Percentiles rank a stretch among this genome's conserved stretches.
Evolutionary conservation across 2,888 invertebrate species (phyloP).

Genomic region (Drosophila histrio): DNA sequence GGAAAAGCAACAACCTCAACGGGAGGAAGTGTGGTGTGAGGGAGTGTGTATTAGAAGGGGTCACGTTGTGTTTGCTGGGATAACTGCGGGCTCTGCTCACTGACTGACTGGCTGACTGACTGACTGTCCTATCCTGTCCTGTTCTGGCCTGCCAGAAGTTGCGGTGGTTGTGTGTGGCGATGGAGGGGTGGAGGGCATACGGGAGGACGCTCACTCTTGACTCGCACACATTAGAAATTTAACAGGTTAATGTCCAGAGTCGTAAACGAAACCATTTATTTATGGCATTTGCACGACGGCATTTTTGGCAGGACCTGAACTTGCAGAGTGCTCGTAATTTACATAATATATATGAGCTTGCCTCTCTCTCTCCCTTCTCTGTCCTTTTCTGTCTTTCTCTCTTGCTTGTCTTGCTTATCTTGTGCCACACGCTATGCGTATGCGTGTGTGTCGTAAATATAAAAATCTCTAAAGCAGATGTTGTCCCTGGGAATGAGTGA

Average conservation of each 20-base stretch:
- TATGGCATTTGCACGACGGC: constrained; percentile 66
- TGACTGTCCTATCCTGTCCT: constrained; percentile 1
- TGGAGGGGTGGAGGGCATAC: not conserved
- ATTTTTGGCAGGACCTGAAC: constrained; percentile 53
- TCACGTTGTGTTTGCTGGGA: constrained; percentile 43
- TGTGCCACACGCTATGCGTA: not conserved
- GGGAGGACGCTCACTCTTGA: constrained; percentile 54
- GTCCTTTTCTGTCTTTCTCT: not conserved
- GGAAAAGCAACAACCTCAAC: constrained; percentile 59
- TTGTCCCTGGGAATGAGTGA: constrained; percentile 14
- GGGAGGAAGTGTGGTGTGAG: not conserved
- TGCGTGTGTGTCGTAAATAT: constrained; percentile 56
- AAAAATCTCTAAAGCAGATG: constrained; percentile 59
- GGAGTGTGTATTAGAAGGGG: not conserved
- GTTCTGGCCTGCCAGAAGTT: not conserved
- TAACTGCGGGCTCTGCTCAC: constrained; percentile 46
- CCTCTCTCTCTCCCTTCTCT: not conserved
- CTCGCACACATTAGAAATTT: constrained; percentile 76
- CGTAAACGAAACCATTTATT: constrained; percentile 81
- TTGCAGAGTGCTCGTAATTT: constrained; percentile 62
- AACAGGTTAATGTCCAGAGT: constrained; percentile 80
- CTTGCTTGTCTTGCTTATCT: constrained; percentile 11
- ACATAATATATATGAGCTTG: constrained; percentile 63
- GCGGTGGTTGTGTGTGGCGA: not conserved
- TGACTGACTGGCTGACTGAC: constrained; percentile 20